These are phyloP conservation scores for Drosophila siamana DNA, from an alignment of 2,888 invertebrate species.

Conservation along the genomic window DNA sequence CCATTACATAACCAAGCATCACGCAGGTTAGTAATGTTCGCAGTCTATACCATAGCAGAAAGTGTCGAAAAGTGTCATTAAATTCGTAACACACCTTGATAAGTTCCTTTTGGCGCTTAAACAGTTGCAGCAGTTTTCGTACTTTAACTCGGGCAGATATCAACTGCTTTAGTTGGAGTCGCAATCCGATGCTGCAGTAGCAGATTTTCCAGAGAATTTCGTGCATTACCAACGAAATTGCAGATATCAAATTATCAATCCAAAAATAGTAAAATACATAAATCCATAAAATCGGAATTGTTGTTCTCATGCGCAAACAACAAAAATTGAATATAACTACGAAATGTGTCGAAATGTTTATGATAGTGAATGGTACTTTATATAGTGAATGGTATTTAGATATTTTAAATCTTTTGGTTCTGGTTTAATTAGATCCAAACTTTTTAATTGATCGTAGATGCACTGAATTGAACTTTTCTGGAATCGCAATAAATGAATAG, in stretches of 20 bases:
- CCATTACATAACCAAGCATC: too few relatives aligned
- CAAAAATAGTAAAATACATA: background rate
- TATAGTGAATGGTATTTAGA: background rate
- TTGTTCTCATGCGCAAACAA: background rate
- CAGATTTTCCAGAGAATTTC: slow-evolving; percentile 17
- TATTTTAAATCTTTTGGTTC: background rate
- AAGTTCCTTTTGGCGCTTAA: background rate
- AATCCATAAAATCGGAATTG: background rate
- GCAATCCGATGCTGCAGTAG: background rate
- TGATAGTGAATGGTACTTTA: too few relatives aligned
- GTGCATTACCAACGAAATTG: slow-evolving; percentile 1
- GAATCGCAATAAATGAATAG: background rate
- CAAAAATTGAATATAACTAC: background rate
- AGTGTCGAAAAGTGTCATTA: background rate
- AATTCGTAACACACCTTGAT: slow-evolving; percentile 1
- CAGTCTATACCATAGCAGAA: slow-evolving; percentile 6
- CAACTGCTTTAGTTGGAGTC: background rate
- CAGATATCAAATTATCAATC: background rate
- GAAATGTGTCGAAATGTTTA: background rate
- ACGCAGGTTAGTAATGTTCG: too few relatives aligned
- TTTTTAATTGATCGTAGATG: slow-evolving; percentile 1
- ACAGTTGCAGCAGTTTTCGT: background rate
- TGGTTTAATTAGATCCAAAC: background rate
- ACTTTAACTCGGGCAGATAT: background rate
- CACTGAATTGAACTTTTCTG: background rate